These are phyloP conservation scores for Scaptomyza cyrtandrae DNA, from an alignment of 2,888 invertebrate genomes.

Conservation along the genomic window DNA sequence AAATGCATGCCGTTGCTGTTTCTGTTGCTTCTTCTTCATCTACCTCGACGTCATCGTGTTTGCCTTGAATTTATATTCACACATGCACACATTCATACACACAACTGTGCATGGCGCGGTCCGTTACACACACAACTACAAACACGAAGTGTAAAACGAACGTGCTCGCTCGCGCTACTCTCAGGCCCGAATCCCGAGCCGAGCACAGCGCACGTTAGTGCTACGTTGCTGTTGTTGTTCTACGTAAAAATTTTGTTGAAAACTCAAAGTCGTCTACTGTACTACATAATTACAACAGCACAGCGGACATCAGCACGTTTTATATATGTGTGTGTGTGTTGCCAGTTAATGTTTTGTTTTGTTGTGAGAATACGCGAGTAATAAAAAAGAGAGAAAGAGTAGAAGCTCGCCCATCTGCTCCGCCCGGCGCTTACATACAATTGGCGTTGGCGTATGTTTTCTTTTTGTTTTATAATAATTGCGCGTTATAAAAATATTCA, in stretches of 20 bases:
- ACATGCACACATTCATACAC: conserved; percentile 18
- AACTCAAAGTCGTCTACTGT: conserved; percentile 79
- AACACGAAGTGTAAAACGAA: conserved; percentile 39
- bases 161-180: conserved; percentile 16
- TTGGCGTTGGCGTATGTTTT: conserved; percentile 55
- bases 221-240: conserved; percentile 40
- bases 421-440: conserved; percentile 26
- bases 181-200: conserved; percentile 17
- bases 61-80: conserved; percentile 65
- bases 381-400: conserved; percentile 27
- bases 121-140: conserved; percentile 52
- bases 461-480: conserved; percentile 45
- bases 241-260: conserved; percentile 75
- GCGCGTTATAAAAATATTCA: conserved; percentile 53
- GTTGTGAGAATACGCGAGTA: conserved; percentile 62
- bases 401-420: conserved; percentile 25
- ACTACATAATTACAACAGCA: conserved; percentile 74
- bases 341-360: conserved; percentile 76
- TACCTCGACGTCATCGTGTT: conserved; percentile 66
- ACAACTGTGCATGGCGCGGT: conserved; percentile 36
- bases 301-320: conserved; percentile 60
- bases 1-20: conserved; percentile 57
- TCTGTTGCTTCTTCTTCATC: conserved; percentile 34
- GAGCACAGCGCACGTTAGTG: conserved; percentile 8
- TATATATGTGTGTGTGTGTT: conserved; percentile 32